Conservation (phyloP, 2,113 vertebrate genomes). For the Lagopus leucura region DNA sequence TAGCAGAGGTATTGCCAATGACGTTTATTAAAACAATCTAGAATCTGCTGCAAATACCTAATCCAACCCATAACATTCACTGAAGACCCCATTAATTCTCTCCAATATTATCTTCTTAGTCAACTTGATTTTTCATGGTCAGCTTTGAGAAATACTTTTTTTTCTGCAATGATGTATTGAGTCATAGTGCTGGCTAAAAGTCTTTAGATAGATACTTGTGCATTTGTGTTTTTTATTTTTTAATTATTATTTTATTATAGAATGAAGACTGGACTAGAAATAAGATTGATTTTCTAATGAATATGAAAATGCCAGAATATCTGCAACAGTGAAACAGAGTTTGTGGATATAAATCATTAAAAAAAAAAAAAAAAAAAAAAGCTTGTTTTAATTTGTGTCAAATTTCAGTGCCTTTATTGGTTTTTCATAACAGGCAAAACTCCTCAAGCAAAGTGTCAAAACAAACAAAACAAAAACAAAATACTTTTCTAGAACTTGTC, state of each 20-base stretch:
- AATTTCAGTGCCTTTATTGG: neutral
- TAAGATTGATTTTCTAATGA: neutral
- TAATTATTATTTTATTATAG: neutral
- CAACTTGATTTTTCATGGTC: neutral
- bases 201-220: neutral
- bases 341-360: neutral
- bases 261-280: neutral
- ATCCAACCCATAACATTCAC: neutral
- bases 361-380: neutral
- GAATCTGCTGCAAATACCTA: neutral
- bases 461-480: neutral
- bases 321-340: neutral
- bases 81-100: neutral
- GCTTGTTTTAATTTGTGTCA: neutral
- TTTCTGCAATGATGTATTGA: neutral
- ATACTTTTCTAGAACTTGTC: neutral
- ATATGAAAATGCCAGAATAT: neutral
- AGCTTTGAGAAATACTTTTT: conserved; percentile 1
- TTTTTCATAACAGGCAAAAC: neutral
- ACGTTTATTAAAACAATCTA: neutral
- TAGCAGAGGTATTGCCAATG: rapidly evolving
- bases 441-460: neutral
- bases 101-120: neutral
- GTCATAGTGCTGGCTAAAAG: neutral
- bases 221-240: rapidly evolving